These are phyloP conservation scores for Lasioglossum calceatum DNA, from an alignment of 2,888 invertebrate species.

Conservation along the genomic window DNA sequence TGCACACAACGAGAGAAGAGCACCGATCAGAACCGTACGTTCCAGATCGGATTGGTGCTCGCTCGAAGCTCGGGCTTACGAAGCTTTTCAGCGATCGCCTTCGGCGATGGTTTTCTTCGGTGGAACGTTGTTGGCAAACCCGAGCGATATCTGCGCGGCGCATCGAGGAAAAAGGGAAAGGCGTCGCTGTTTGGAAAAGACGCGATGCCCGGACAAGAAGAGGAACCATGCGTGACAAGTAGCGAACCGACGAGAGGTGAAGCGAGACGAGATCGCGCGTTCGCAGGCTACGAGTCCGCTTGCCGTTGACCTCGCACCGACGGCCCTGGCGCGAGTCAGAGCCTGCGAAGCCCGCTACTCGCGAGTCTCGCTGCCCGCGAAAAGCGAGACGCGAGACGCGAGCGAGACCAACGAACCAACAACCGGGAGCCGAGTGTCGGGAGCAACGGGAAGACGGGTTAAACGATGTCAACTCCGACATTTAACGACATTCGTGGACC, in stretches of 20 bases:
- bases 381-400: neutral
- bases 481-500: constrained; percentile 79
- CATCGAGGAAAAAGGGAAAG: neutral
- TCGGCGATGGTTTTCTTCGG: neutral
- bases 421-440: constrained; percentile 51
- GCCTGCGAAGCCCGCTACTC: constrained; percentile 42
- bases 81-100: neutral
- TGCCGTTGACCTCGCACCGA: constrained; percentile 64
- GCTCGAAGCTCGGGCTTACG: too few species aligned
- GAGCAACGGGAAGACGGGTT: constrained; percentile 80
- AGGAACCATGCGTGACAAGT: neutral
- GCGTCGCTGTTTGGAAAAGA: neutral
- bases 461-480: constrained; percentile 83
- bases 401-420: neutral
- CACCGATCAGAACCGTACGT: neutral
- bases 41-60: neutral
- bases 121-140: neutral
- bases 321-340: constrained; percentile 71
- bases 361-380: neutral
- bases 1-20: neutral
- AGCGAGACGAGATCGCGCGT: constrained; percentile 32
- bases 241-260: constrained; percentile 3
- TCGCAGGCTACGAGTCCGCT: constrained; percentile 49
- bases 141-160: neutral
- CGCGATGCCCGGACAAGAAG: constrained; percentile 15